phyloP scores from a whole-genome alignment of 1,140 invertebrate species.

The Melanaphis sacchari region DNA sequence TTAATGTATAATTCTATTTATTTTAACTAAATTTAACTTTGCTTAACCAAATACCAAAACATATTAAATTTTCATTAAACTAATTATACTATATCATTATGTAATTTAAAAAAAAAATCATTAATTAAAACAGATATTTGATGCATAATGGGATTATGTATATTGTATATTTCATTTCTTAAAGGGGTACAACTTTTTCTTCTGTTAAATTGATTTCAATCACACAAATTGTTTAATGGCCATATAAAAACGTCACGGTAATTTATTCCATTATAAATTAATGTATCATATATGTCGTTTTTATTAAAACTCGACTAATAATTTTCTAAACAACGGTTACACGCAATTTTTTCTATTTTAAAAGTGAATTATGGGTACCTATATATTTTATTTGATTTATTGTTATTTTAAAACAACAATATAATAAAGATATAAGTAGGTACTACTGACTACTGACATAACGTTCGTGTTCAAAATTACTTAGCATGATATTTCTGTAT shows the following conservation, averaged over 20 bases:
- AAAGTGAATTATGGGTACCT: background rate
- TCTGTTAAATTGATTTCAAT: too few relatives aligned
- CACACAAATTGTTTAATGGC: too few relatives aligned
- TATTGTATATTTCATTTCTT: too few relatives aligned
- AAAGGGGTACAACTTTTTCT: too few relatives aligned
- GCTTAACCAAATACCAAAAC: too few relatives aligned
- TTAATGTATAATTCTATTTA: background rate
- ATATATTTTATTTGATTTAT: background rate
- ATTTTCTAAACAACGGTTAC: background rate
- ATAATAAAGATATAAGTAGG: background rate
- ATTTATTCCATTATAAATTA: background rate
- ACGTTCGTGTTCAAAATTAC: constrained; percentile 41
- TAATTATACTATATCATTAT: too few relatives aligned
- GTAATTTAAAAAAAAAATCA: too few relatives aligned
- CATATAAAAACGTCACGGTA: too few relatives aligned
- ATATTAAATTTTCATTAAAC: too few relatives aligned
- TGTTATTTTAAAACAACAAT: background rate
- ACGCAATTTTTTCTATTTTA: background rate
- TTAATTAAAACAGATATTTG: too few relatives aligned
- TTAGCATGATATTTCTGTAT: constrained; percentile 26
- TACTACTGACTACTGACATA: background rate
- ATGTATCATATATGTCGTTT: background rate
- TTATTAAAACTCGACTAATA: background rate
- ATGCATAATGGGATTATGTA: too few relatives aligned
- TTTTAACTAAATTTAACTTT: background rate